Base-by-base conservation (phyloP, 2,797 vertebrate genomes). In the Anas bahamensis region DNA sequence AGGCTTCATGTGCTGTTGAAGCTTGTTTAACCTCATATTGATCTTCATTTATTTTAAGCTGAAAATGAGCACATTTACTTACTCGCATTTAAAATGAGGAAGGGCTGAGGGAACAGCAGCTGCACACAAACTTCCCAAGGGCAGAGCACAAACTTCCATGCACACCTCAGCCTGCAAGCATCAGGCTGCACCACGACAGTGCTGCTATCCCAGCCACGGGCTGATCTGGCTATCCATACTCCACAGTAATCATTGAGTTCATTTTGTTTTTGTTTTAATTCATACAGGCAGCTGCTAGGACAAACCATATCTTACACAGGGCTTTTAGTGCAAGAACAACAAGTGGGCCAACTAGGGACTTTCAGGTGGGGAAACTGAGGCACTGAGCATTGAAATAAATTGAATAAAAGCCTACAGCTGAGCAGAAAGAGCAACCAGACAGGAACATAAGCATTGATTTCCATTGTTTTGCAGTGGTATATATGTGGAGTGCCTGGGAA, bases 11-110 rank as follows among this genome's bases (percentile, higher is more conserved):
- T 21, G 29, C 17, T 29, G 7, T 17, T n/a, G 14, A 52, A 12
- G 72, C 63, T 84, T 64, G 26, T n/a, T 53, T 66, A 26, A 65
- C 55, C 91, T 90, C 19, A 12, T 86, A 29, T 91, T 71, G 78
- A n/a, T 68, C 24, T 37, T 53, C 11, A 48, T 26, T 28, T 42
- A 56, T 41, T 89, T 88, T 28, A 52, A 15, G 16, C 24, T 17
- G 13, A 46, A 68, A 16, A 8, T 72, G 5, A 55, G 74, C 17
- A 33, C 46, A 28, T 56, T 28, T 31, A 1, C 42, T 9, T 6
- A 1, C 23, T 77, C 42, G 16, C 13, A 65, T 42, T 60, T 75
- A 33, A 66, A 48, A 31, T 4, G 10, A 28, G 42, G 53, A 37
- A 41, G 8, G 42, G 26, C 26, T 79, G 37, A 59, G 64, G 39